Conservation (phyloP, 2,113 vertebrate genomes). For the Nycticryphes semicollaris region DNA sequence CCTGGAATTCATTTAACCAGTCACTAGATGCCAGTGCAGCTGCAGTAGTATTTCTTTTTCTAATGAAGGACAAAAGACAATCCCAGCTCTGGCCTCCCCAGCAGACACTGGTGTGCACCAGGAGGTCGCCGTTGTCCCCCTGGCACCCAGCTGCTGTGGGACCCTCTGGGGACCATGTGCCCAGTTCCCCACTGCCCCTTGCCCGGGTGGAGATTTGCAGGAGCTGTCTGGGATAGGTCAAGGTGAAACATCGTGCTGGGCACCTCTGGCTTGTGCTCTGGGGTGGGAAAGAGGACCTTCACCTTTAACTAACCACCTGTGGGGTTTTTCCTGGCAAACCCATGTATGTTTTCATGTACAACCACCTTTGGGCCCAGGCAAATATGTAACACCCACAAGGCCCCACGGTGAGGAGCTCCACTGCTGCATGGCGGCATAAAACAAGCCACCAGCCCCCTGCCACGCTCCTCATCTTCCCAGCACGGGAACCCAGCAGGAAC, state of each 20-base stretch:
- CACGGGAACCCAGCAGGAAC: background rate
- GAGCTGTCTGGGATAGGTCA: background rate
- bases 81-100: background rate
- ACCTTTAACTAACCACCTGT: background rate
- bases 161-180: accelerated
- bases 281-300: background rate
- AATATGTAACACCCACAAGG: background rate
- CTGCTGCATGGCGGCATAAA: accelerated
- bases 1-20: conserved; percentile 68
- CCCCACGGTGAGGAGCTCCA: background rate
- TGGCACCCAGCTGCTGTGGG: background rate
- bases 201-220: background rate
- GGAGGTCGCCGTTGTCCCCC: accelerated
- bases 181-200: background rate
- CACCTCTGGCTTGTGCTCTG: background rate
- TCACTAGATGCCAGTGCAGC: conserved; percentile 68
- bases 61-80: conserved; percentile 44
- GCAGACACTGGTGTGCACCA: background rate
- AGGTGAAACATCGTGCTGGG: accelerated
- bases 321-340: background rate
- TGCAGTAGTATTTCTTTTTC: conserved; percentile 57
- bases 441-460: background rate
- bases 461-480: background rate
- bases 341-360: background rate
- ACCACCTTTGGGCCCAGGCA: background rate